Conservation (phyloP, 2,113 vertebrate genomes). For the Hydrolagus affinis region DNA sequence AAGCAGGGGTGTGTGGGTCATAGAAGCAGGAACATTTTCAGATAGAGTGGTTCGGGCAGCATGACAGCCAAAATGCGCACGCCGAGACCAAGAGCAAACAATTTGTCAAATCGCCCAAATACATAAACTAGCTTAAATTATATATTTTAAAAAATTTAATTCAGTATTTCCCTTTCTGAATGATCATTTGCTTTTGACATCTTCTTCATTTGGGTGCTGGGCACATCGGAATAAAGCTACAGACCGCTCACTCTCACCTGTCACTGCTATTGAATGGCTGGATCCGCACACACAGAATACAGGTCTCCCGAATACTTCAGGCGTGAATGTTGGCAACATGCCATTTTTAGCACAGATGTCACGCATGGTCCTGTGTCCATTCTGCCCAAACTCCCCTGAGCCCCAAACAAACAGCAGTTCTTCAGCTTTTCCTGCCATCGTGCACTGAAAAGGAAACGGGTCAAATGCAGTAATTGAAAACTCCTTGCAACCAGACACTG, state of each 20-base stretch:
- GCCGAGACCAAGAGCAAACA: no score
- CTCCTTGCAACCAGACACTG: background rate
- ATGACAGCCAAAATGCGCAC: no score
- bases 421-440: background rate
- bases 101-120: no score
- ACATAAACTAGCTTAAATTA: no score
- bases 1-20: no score
- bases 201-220: conserved; percentile 16
- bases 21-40: no score
- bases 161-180: background rate
- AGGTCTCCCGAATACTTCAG: conserved; percentile 34
- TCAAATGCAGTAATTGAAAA: background rate
- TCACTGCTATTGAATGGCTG: conserved; percentile 43
- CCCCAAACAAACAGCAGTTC: conserved; percentile 44
- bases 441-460: background rate
- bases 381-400: conserved; percentile 41
- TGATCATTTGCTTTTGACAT: background rate
- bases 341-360: conserved; percentile 35
- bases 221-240: conserved; percentile 34
- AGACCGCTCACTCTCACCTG: conserved; percentile 40
- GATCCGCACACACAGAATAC: conserved; percentile 45
- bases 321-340: conserved; percentile 37
- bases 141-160: background rate
- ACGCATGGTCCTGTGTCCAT: conserved; percentile 33
- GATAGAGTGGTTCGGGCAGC: no score